Percentiles rank a stretch among this genome's conserved stretches.
Conservation (phyloP, 2,888 invertebrate species). For the Mantis religiosa region DNA sequence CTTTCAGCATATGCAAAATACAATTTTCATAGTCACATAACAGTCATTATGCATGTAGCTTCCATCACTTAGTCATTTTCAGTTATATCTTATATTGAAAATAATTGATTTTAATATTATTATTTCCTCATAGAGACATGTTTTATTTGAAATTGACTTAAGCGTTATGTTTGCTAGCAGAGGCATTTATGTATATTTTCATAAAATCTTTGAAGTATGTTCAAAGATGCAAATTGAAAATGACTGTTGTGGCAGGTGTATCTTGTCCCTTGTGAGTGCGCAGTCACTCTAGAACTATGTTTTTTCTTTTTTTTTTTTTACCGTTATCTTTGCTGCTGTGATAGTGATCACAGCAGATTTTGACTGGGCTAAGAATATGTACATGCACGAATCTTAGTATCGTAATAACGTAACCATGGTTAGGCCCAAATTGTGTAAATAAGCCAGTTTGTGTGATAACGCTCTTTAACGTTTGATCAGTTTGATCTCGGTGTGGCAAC, state of each 20-base stretch:
- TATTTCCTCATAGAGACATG: neutral
- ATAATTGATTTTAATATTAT: neutral
- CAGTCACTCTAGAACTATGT: neutral
- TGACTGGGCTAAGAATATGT: neutral
- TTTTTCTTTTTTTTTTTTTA: neutral
- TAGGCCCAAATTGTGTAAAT: constrained; percentile 13
- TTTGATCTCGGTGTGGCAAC: constrained; percentile 20
- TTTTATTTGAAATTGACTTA: neutral
- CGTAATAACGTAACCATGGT: neutral
- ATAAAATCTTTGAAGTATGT: neutral
- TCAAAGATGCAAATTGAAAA: neutral
- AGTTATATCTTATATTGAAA: neutral
- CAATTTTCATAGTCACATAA: neutral
- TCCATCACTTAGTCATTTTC: neutral
- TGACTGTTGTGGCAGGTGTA: neutral
- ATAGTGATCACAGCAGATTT: neutral
- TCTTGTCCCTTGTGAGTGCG: neutral
- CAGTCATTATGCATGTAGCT: neutral
- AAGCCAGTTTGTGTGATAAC: neutral
- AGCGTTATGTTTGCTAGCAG: neutral
- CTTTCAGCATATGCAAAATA: neutral
- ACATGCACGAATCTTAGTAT: neutral
- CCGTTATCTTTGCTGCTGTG: neutral
- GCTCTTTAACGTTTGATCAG: neutral
- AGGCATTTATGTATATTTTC: neutral